Evolutionary conservation across 1,140 invertebrate genomes (phyloP), one percentile per base, ranked within the genome.

Genomic region (Mamestra configurata): DNA sequence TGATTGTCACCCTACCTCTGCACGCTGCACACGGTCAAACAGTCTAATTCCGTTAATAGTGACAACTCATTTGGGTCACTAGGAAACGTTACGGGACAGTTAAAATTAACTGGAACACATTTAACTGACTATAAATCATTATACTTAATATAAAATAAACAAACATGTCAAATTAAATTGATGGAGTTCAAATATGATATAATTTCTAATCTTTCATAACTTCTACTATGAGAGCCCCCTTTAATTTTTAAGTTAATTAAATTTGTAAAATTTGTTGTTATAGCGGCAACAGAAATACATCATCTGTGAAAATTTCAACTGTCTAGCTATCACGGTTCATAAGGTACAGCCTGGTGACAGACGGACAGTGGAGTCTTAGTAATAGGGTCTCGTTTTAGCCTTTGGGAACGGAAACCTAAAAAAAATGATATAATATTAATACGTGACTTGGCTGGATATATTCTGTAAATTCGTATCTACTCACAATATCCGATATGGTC

Each of bases 401-500:
- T n/a, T n/a, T n/a, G n/a, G n/a, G n/a, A n/a, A n/a, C n/a, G n/a
- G n/a, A n/a, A n/a, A n/a, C n/a, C n/a, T n/a, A n/a, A n/a, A n/a
- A 53, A 53, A 5, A 1, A 18, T 4, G 15, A 0, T 7, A 51
- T 18, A 51, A 18, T 4, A 51, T 10, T 4, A n/a, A 51, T 7
- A 40, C 8, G 10, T 40, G 40, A 40, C 1, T 40, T 40, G 7
- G 7, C 7, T 40, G 4, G 40, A 40, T 5, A 8, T 51, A 1
- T 55, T 22, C 20, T 55, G 0, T 22, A 20, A 59, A 15, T 72
- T 51, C 46, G 8, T 4, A 15, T 55, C n/a, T 13, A 20, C 13
- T 37, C 0, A 3, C 71, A 20, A 53, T 22, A 66, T 75, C 72
- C 72, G 72, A 57, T 90, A 90, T 90, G 89, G 89, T 90, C 89